These are phyloP conservation scores for Fratercula arctica DNA, from an alignment of 2,797 vertebrate genomes.

Conservation along the genomic window DNA sequence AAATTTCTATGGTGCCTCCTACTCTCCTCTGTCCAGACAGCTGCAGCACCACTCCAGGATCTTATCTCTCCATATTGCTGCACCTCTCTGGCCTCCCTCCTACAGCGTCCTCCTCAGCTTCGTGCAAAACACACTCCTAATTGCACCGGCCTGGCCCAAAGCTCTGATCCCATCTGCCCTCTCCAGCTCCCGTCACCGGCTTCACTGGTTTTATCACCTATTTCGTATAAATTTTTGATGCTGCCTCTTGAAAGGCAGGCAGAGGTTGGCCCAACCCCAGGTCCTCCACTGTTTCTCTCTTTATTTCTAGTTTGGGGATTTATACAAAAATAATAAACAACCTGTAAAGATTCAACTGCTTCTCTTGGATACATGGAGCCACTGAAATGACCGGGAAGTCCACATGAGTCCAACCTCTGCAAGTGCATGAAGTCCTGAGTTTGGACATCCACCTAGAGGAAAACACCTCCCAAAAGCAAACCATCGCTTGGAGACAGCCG, in stretches of 20 bases:
- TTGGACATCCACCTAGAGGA: neutral
- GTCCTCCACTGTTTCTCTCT: neutral
- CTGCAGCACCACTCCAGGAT: slow-evolving; percentile 19
- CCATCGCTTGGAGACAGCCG: neutral
- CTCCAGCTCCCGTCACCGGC: neutral
- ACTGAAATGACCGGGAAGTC: neutral
- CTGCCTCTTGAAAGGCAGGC: neutral
- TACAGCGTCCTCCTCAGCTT: slow-evolving; percentile 37
- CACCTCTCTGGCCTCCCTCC: slow-evolving; percentile 44
- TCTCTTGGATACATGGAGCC: neutral
- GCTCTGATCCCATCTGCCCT: slow-evolving; percentile 52
- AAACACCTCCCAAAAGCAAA: neutral
- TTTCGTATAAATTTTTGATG: neutral
- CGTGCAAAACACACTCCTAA: slow-evolving; percentile 51
- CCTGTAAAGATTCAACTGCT: neutral
- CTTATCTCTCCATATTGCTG: slow-evolving; percentile 56
- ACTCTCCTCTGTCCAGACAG: slow-evolving; percentile 62
- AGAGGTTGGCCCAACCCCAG: neutral
- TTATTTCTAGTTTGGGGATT: neutral
- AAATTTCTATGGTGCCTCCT: slow-evolving; percentile 62
- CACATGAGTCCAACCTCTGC: neutral
- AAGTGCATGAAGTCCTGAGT: neutral
- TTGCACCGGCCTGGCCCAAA: slow-evolving; percentile 49
- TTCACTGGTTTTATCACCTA: slow-evolving; percentile 44
- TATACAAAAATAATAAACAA: neutral